Conservation (phyloP, 2,888 invertebrate species). For the Melinaea marsaeus region DNA sequence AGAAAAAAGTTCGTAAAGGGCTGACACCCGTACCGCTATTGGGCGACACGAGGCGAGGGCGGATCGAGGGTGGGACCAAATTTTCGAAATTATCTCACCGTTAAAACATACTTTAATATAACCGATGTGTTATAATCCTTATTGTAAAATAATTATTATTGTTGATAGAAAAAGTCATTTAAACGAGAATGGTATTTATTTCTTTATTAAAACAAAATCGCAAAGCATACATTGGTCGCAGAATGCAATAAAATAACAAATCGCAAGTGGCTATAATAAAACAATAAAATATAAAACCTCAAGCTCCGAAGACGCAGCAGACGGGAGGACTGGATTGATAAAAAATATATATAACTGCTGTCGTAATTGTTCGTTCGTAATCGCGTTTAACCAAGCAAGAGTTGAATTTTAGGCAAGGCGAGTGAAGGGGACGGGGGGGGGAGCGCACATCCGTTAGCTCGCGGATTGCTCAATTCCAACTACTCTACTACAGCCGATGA, state of each 20-base stretch:
- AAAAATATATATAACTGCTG: slow-evolving; percentile 44
- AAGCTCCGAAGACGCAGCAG: slow-evolving; percentile 26
- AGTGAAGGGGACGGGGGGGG: slow-evolving; percentile 25
- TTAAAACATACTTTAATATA: too few relatives aligned
- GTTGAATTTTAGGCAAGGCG: slow-evolving; percentile 53
- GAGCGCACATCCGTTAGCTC: slow-evolving; percentile 53
- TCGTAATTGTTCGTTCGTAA: slow-evolving; percentile 50
- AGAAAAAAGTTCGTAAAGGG: slow-evolving; percentile 39
- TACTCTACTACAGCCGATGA: slow-evolving; percentile 51
- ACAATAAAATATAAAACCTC: slow-evolving; percentile 30
- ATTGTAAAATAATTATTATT: too few relatives aligned
- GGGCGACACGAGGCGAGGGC: slow-evolving; percentile 45
- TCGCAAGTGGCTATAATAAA: slow-evolving; percentile 32
- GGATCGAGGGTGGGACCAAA: slow-evolving; percentile 42
- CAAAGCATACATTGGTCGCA: slow-evolving; percentile 34
- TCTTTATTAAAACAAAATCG: slow-evolving; percentile 27
- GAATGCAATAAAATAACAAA: slow-evolving; percentile 26
- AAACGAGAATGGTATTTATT: slow-evolving; percentile 12
- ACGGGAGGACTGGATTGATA: slow-evolving; percentile 47
- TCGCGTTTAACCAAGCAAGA: slow-evolving; percentile 50
- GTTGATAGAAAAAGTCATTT: too few relatives aligned
- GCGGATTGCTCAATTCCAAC: slow-evolving; percentile 70
- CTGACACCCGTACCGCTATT: slow-evolving; percentile 44
- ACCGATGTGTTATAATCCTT: too few relatives aligned
- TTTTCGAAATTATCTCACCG: too few relatives aligned